Evolutionary conservation across 2,888 invertebrate species (phyloP).

Genomic region (Hirtodrosophila confusa): DNA sequence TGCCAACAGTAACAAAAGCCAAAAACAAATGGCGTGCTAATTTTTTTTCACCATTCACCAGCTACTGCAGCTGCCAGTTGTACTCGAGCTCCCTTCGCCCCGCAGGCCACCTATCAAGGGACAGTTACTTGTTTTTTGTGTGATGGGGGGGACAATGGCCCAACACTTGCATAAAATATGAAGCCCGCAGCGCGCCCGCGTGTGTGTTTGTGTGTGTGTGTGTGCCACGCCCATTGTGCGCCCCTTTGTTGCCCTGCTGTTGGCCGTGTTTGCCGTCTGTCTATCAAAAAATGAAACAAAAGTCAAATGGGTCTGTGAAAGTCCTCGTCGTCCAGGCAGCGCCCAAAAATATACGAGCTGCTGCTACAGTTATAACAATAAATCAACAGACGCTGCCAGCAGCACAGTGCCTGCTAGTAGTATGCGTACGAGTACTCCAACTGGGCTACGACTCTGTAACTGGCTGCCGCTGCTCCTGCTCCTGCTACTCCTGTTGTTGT

Average conservation of each 20-base stretch:
- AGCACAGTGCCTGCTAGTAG: slow-evolving; percentile 52
- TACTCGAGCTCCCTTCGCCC: neutral
- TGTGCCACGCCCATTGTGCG: slow-evolving; percentile 35
- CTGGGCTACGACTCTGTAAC: slow-evolving; percentile 22
- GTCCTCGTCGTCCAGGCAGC: slow-evolving; percentile 36
- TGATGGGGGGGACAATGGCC: slow-evolving; percentile 13
- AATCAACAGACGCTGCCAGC: slow-evolving; percentile 74
- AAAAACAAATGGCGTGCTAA: slow-evolving; percentile 73
- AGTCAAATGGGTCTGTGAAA: slow-evolving; percentile 61
- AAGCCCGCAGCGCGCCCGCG: slow-evolving; percentile 34
- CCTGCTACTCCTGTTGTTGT: slow-evolving; percentile 8
- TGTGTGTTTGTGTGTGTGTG: slow-evolving; percentile 20
- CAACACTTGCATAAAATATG: slow-evolving; percentile 74
- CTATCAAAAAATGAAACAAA: slow-evolving; percentile 76
- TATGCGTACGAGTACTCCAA: slow-evolving; percentile 30
- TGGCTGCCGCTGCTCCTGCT: slow-evolving; percentile 13
- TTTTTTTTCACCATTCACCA: slow-evolving; percentile 50
- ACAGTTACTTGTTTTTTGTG: slow-evolving; percentile 21
- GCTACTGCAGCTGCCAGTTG: slow-evolving; percentile 29
- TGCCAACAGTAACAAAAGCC: slow-evolving; percentile 61
- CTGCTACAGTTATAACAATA: slow-evolving; percentile 76
- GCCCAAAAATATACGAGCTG: slow-evolving; percentile 50
- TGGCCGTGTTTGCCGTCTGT: slow-evolving; percentile 67
- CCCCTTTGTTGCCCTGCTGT: slow-evolving; percentile 18
- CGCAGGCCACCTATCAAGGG: slow-evolving; percentile 6